These are phyloP conservation scores for Myrmecobius fasciatus DNA, from an alignment of 2,113 vertebrate species.

Conservation along the genomic window DNA sequence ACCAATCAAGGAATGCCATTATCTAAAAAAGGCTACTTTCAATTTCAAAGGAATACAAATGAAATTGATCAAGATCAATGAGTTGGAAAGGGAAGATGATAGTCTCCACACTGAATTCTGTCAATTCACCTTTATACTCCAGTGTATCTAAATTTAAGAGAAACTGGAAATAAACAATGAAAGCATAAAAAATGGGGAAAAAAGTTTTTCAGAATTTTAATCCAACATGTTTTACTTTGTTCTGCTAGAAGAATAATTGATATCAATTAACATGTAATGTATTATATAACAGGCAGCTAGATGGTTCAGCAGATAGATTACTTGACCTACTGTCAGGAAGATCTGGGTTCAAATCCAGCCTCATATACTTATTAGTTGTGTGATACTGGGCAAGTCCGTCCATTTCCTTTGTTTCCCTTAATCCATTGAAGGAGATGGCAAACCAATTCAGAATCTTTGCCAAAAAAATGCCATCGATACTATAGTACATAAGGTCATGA, in stretches of 20 bases:
- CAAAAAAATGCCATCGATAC: background rate
- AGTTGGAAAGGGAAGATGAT: conserved; percentile 22
- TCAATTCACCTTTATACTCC: background rate
- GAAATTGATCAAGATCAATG: conserved; percentile 41
- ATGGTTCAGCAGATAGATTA: background rate
- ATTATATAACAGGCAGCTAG: background rate
- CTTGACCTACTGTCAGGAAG: background rate
- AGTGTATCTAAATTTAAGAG: conserved; percentile 12
- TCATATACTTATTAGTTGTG: too few relatives aligned
- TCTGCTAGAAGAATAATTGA: background rate
- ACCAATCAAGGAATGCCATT: background rate
- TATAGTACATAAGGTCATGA: background rate
- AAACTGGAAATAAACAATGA: conserved; percentile 20
- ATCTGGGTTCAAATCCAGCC: background rate
- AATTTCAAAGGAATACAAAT: conserved; percentile 45
- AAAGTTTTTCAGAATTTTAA: conserved; percentile 24
- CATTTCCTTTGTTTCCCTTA: too few relatives aligned
- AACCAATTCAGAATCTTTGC: background rate
- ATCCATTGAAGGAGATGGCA: background rate
- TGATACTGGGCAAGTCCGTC: too few relatives aligned
- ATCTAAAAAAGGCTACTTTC: conserved; percentile 12
- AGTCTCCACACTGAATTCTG: conserved; percentile 33
- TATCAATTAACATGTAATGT: background rate
- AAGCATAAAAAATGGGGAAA: background rate
- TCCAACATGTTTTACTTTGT: background rate